Base-by-base conservation (phyloP, 1,140 invertebrate species). In the Plodia interpunctella region DNA sequence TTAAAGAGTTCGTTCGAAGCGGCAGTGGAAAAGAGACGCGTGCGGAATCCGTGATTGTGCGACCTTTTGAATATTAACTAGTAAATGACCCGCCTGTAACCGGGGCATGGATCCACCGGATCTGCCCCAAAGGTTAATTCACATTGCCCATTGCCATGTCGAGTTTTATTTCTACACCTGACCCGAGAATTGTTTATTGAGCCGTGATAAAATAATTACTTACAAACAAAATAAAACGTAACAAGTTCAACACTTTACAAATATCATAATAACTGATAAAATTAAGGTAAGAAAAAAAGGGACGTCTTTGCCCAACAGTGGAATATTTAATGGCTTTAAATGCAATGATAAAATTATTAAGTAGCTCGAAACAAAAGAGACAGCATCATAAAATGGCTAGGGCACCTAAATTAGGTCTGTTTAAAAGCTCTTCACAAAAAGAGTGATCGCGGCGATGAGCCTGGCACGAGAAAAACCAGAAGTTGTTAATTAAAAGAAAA, bases 41-140 rank as follows among this genome's bases (percentile, higher is more conserved):
- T 59, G 51, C 63, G 70, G 82, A 83, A 87, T 87, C 71, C 68
- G 60, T 78, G 79, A 87, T 85, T 69, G 76, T 75, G 74, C 70
- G 74, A 76, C 76, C 79, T 76, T 83, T 81, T 87, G 81, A 84
- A 87, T 85, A 84, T 83, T 85, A 85, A 85, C 70, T 80, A 81
- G 69, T 68, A 72, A 73, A 79, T 78, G 81, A 80, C 75, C 81
- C 76, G 74, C 64, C 73, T 67, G 66, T 73, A 79, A 70, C 72
- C 76, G 57, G 66, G 71, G 71, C 68, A 72, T 72, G 69, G 69
- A 77, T 73, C 66, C 68, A 70, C 30, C 69, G 63, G 66, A 64
- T 63, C 63, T 62, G 66, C 65, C 74, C 66, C 65, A 76, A 74
- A 77, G 72, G 75, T 79, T 74, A 76, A 78, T 77, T 76, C 66